A percentile compares a stretch with the other conserved stretches of the same genome.
These are phyloP conservation scores for Coelinius sp. DNA, from an alignment of 2,888 invertebrate species.

Conservation along the genomic window DNA sequence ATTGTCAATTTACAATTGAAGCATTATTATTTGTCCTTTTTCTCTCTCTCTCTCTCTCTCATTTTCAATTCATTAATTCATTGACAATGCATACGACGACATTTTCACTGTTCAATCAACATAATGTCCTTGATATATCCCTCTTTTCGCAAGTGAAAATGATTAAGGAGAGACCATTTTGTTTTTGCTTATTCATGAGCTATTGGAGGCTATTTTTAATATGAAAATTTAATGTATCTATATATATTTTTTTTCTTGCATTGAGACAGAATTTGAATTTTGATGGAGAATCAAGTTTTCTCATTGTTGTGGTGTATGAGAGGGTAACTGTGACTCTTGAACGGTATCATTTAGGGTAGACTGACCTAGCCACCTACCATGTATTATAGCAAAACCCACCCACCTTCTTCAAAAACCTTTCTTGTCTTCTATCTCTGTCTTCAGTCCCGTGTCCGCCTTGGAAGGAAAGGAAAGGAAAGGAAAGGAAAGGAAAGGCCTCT, in stretches of 20 bases:
- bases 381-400: constrained; percentile 22
- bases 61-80: neutral
- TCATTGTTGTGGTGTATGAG: neutral
- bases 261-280: neutral
- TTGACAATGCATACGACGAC: constrained; percentile 8
- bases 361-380: constrained; percentile 43
- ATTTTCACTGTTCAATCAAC: neutral
- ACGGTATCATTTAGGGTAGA: neutral
- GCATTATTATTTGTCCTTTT: neutral
- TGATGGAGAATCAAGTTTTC: neutral
- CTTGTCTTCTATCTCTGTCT: constrained; percentile 40
- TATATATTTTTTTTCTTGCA: neutral
- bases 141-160: neutral
- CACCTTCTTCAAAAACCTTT: constrained; percentile 55
- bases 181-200: neutral
- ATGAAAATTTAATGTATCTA: no score
- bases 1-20: neutral
- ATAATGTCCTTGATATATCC: neutral
- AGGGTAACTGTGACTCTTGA: neutral
- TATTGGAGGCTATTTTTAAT: no score
- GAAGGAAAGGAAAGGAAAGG: neutral
- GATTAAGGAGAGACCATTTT: neutral
- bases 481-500: constrained; percentile 30
- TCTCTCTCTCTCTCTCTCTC: no score
- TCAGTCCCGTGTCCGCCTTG: constrained; percentile 23